Evolutionary conservation across 2,113 vertebrate species (phyloP).

Genomic region (Mustela lutreola): DNA sequence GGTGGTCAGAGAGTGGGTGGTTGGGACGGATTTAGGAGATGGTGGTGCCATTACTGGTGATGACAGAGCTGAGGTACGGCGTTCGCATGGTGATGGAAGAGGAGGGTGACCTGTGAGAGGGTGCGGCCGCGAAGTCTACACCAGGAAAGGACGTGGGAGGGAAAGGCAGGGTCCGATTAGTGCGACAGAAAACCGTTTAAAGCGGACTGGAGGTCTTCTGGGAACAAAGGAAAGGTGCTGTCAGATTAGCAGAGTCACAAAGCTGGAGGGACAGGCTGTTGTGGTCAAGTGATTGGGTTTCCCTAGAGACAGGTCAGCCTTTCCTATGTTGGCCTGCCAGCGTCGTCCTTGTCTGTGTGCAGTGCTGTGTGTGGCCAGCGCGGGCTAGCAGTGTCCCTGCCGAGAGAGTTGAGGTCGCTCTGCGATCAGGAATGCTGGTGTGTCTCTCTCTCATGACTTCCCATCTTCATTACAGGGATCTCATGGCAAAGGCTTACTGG

Average conservation of each 20-base stretch:
- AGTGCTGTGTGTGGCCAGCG: background rate
- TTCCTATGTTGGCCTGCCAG: background rate
- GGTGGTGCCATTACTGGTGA: background rate
- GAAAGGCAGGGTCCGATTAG: background rate
- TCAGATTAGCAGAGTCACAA: background rate
- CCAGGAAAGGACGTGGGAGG: background rate
- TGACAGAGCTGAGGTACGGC: background rate
- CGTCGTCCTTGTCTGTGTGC: accelerated
- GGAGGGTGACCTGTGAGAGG: background rate
- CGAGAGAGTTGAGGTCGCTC: too few species aligned
- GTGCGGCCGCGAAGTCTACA: background rate
- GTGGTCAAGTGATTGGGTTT: background rate
- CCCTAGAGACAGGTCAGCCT: background rate
- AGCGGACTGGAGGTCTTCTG: background rate
- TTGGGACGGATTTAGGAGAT: background rate
- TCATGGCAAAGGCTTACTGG: background rate
- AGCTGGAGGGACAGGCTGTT: background rate
- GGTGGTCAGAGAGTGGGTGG: background rate
- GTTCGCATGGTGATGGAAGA: background rate
- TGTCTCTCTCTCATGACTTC: too few species aligned
- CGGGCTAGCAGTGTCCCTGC: accelerated
- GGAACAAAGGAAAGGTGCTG: background rate
- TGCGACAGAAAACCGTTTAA: background rate
- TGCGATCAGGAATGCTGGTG: background rate
- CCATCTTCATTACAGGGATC: background rate